phyloP scores from a whole-genome alignment of 1,140 invertebrate genomes.

The Hycleus cichorii region DNA sequence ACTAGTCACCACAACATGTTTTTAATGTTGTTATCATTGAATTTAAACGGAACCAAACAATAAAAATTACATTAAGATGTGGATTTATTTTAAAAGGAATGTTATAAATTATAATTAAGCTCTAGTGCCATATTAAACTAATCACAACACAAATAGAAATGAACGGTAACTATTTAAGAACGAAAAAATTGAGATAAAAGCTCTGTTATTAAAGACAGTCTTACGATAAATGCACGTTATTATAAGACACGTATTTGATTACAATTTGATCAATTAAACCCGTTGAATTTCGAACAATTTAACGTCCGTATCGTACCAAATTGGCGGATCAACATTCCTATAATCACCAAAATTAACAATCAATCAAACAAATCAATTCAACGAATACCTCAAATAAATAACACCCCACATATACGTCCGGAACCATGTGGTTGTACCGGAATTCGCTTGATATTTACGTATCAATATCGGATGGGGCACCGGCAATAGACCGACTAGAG shows the following conservation, averaged over 20 bases:
- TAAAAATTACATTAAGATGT: too few species aligned
- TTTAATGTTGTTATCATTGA: background rate
- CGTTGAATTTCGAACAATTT: constrained; percentile 97
- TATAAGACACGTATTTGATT: background rate
- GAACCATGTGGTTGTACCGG: constrained; percentile 98
- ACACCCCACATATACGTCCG: constrained; percentile 99
- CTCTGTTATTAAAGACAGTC: too few species aligned
- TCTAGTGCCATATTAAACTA: background rate
- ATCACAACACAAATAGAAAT: background rate
- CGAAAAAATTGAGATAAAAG: background rate
- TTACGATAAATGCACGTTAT: background rate
- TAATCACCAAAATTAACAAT: constrained; percentile 35
- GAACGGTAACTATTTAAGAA: background rate
- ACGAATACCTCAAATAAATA: constrained; percentile 84
- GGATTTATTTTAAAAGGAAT: too few species aligned
- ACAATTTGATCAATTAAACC: constrained; percentile 46
- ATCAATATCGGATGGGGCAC: constrained; percentile 99
- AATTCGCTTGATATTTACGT: constrained; percentile 97
- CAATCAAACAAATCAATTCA: background rate
- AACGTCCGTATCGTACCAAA: constrained; percentile 99
- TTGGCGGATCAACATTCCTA: constrained; percentile 96
- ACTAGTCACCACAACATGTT: background rate
- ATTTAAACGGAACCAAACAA: too few species aligned
- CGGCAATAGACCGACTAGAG: constrained; percentile 92
- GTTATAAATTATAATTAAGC: background rate